phyloP scores from a whole-genome alignment of 2,888 invertebrate species.

The Orchesella flavescens region DNA sequence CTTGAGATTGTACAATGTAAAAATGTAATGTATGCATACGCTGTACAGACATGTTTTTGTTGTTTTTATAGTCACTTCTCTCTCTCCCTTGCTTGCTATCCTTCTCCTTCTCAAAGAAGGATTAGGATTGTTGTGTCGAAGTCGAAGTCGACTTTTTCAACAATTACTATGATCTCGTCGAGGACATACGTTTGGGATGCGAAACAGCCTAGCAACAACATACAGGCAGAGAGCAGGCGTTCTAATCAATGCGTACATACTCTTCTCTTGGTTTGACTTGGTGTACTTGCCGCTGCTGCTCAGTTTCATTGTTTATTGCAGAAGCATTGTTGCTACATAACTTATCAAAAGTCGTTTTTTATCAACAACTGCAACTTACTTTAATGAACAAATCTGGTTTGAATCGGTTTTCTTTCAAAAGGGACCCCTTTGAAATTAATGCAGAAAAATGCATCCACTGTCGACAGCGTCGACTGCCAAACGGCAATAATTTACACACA shows the following conservation, averaged over 20 bases:
- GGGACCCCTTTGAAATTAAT: no score
- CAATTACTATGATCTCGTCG: conserved; percentile 23
- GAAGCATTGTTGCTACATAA: conserved; percentile 18
- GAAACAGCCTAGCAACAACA: conserved; percentile 57
- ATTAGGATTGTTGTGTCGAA: neutral
- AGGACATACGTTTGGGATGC: conserved; percentile 44
- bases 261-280: neutral
- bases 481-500: no score
- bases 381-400: neutral
- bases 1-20: neutral
- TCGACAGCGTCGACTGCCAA: no score
- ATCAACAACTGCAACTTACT: neutral
- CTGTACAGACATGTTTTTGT: neutral
- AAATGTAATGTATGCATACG: neutral
- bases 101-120: neutral
- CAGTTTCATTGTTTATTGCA: no score
- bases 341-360: neutral
- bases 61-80: neutral
- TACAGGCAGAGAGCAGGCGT: conserved; percentile 36
- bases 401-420: neutral
- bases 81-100: neutral
- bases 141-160: neutral
- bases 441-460: no score
- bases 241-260: neutral
- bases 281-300: neutral